phyloP scores from a whole-genome alignment of 2,888 invertebrate species.

The Trichogramma evanescens region DNA sequence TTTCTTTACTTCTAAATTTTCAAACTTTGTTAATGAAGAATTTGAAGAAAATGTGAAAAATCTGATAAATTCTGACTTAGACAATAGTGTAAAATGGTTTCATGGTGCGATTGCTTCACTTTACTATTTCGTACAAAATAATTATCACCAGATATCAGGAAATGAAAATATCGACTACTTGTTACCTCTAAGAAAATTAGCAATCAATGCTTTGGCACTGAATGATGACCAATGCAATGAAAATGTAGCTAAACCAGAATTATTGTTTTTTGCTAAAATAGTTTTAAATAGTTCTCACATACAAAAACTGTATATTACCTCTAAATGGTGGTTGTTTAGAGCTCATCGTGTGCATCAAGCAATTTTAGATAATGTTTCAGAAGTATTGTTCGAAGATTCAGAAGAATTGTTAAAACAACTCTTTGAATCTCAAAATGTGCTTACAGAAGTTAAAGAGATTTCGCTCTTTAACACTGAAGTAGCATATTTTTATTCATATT shows the following conservation, averaged over 20 bases:
- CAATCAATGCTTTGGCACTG: slow-evolving; percentile 38
- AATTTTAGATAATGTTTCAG: slow-evolving; percentile 68
- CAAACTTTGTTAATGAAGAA: slow-evolving; percentile 9
- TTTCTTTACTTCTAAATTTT: slow-evolving; percentile 9
- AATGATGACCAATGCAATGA: slow-evolving; percentile 41
- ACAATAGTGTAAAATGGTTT: slow-evolving; percentile 43
- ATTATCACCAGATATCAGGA: slow-evolving; percentile 70
- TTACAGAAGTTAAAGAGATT: slow-evolving; percentile 28
- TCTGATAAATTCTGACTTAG: slow-evolving; percentile 19
- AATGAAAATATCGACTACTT: slow-evolving; percentile 36
- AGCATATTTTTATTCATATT: slow-evolving; percentile 64
- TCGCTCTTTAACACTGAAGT: slow-evolving; percentile 54
- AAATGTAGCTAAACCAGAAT: slow-evolving; percentile 35
- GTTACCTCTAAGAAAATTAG: slow-evolving; percentile 28
- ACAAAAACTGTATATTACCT: slow-evolving; percentile 49
- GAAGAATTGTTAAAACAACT: slow-evolving; percentile 50
- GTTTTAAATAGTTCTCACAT: slow-evolving; percentile 37
- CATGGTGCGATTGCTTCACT: slow-evolving; percentile 60
- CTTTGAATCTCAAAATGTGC: slow-evolving; percentile 14
- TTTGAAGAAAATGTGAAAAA: slow-evolving; percentile 23
- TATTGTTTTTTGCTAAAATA: slow-evolving; percentile 45
- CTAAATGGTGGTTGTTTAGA: slow-evolving; percentile 63
- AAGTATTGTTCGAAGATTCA: slow-evolving; percentile 56
- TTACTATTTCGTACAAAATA: slow-evolving; percentile 68
- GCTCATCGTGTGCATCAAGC: slow-evolving; percentile 68